Evolutionary conservation across 2,888 invertebrate species (phyloP), one percentile per base, ranked within the genome.

Genomic region (Endotricha flammealis): DNA sequence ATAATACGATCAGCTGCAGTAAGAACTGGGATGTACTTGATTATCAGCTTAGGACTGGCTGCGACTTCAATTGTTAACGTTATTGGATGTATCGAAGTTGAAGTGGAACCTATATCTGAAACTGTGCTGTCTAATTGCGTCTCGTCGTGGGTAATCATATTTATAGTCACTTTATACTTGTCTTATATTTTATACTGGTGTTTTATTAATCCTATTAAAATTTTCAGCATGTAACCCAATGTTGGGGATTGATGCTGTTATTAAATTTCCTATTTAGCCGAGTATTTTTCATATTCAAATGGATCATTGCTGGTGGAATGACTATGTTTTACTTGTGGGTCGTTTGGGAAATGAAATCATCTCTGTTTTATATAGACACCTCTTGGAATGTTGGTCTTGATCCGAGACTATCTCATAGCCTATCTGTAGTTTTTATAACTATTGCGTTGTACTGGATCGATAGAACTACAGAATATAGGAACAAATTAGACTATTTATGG

Each of bases 381-480:
- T 90, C 92, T 0, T 92, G 92, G 79, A 94, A 93, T 68, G 89
- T 92, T 7, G 88, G 88, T 5, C 65, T 95, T 34, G 89, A 90
- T 50, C 88, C 94, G 0, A 88, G 91, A 57, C 68, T 92, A 14
- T 91, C 93, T 0, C 95, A 95, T 58, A 89, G 93, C 4, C 76
- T 96, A 38, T 91, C 91, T 27, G 89, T 96, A 2, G 67, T 91
- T 0, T 92, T 94, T 42, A 88, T 95, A 16, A 90, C 93, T 9
- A 72, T 94, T 16, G 92, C 94, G 1, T 87, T 97, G 11, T 95
- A 95, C 66, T 88, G 95, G 51, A 91, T 96, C 51, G 96, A 97
- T 71, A 90, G 97, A 57, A 96, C 96, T 70, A 92, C 95, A 13
- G 97, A 97, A 67, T 95, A 94, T 55, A 92, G 96, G 62, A 93